Conservation (phyloP, 1,140 invertebrate genomes). For the Oncopodura yosiiana region DNA sequence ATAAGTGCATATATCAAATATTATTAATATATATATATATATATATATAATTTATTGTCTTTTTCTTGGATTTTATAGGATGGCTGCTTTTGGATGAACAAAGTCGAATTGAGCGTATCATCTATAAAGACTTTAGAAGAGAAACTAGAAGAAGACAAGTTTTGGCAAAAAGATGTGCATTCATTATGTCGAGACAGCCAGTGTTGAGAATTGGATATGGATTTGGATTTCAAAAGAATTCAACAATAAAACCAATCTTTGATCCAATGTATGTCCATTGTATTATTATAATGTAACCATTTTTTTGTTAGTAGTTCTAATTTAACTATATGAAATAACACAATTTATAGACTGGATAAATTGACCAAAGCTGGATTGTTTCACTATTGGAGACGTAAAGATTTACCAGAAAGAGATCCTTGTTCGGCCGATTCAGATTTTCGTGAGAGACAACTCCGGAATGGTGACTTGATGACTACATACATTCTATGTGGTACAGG, state of each 20-base stretch:
- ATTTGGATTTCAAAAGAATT: slow-evolving; percentile 57
- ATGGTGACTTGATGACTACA: slow-evolving; percentile 57
- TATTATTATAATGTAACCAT: neutral
- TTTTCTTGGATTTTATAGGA: slow-evolving; percentile 12
- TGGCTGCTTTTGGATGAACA: slow-evolving; percentile 31
- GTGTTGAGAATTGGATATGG: slow-evolving; percentile 25
- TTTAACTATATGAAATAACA: neutral
- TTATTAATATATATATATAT: neutral
- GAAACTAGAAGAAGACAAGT: slow-evolving; percentile 17
- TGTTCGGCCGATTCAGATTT: slow-evolving; percentile 67
- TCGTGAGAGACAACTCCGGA: slow-evolving; percentile 62
- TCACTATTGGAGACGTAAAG: slow-evolving; percentile 46
- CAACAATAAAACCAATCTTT: slow-evolving; percentile 49
- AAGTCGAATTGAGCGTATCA: slow-evolving; percentile 26
- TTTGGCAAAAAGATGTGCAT: slow-evolving; percentile 29
- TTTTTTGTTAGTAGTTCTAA: neutral
- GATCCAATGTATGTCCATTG: slow-evolving; percentile 54
- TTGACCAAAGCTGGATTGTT: slow-evolving; percentile 63
- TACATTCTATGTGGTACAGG: slow-evolving; percentile 53
- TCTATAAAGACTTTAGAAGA: slow-evolving; percentile 30
- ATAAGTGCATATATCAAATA: neutral
- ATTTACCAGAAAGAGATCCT: slow-evolving; percentile 58
- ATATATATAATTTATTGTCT: neutral
- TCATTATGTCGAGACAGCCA: slow-evolving; percentile 33
- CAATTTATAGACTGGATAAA: slow-evolving; percentile 38